Evolutionary conservation across 1,140 invertebrate species (phyloP).

Genomic region (Hylaeus volcanicus): DNA sequence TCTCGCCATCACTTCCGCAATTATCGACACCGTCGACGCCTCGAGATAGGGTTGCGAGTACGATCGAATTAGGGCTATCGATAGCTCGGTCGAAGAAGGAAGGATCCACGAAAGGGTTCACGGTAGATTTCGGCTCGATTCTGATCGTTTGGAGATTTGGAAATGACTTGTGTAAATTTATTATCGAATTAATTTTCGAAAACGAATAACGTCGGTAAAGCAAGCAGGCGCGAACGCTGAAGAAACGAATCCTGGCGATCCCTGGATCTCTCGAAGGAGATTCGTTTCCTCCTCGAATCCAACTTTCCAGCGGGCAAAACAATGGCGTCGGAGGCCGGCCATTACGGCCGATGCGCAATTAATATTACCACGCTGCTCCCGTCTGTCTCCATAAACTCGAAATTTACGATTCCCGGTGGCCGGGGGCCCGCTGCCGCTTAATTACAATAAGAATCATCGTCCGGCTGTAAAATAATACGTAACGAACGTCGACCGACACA

Average conservation of each 20-base stretch:
- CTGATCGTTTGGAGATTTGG: too few species aligned
- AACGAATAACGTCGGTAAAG: constrained; percentile 1
- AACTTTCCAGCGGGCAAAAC: neutral
- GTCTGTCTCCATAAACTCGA: constrained; percentile 39
- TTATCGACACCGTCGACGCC: constrained; percentile 54
- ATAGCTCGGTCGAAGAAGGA: constrained; percentile 50
- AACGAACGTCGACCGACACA: constrained; percentile 25
- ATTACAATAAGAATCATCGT: constrained; percentile 47
- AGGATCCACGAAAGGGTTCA: too few species aligned
- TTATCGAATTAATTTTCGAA: neutral
- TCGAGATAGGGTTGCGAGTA: constrained; percentile 23
- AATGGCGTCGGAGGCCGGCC: constrained; percentile 4
- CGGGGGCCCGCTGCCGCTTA: constrained; percentile 8
- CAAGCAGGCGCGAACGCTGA: neutral
- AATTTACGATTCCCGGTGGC: constrained; percentile 33
- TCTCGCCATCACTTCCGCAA: constrained; percentile 51
- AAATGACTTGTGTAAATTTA: too few species aligned
- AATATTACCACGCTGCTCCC: constrained; percentile 31
- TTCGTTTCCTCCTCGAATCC: neutral
- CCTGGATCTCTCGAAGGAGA: constrained; percentile 1
- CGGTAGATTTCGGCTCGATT: too few species aligned
- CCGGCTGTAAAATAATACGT: constrained; percentile 46
- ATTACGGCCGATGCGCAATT: constrained; percentile 15
- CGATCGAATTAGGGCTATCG: constrained; percentile 45
- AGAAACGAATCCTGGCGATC: neutral